Base-by-base conservation (phyloP, 2,113 vertebrate genomes). In the Clupea harengus region DNA sequence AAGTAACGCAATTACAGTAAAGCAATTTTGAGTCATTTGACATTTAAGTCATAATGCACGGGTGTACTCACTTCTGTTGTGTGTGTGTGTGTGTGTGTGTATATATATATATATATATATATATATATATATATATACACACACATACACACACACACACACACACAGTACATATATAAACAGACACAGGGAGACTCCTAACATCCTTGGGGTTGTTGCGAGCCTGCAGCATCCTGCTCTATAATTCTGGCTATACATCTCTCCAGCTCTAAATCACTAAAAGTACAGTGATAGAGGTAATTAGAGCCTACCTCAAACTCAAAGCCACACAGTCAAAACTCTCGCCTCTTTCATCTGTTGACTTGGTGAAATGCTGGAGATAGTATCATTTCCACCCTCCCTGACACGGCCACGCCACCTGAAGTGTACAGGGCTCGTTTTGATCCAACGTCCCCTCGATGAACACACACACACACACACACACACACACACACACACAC, bases 261-360 rank as follows among this genome's bases (percentile, higher is more conserved):
- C 88, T 92, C 88, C 91, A 92, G 81, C 85, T 81, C 88, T 78
- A 81, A 89, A 91, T 88, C 72, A 87, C 87, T 90, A 54, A 52
- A 85, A 91, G 85, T 78, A 67, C 78, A 85, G 83, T 86, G 1
- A 85, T 85, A 84, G 86, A 83, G 85, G 89, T 93, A 91, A 93
- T 91, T 91, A 92, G 86, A 88, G 86, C 88, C 89, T 82, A 89
- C 85, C 90, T 91, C 82, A 84, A 87, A 92, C 90, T 91, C 82
- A 84, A 87, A 92, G 83, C 87, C 89, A 86, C 6, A 64, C 25
- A 6, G n/a, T 67, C n/a, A 67, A n/a, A 90, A 52, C 81, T 86
- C 60, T n/a, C 82, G 82, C 75, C 45, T 84, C 82, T 89, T 92
- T 85, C 83, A 86, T 87, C 85, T 80, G 11, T 18, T 83, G 25